phyloP scores from a whole-genome alignment of 2,797 vertebrate species.

The Argyrosomus regius region DNA sequence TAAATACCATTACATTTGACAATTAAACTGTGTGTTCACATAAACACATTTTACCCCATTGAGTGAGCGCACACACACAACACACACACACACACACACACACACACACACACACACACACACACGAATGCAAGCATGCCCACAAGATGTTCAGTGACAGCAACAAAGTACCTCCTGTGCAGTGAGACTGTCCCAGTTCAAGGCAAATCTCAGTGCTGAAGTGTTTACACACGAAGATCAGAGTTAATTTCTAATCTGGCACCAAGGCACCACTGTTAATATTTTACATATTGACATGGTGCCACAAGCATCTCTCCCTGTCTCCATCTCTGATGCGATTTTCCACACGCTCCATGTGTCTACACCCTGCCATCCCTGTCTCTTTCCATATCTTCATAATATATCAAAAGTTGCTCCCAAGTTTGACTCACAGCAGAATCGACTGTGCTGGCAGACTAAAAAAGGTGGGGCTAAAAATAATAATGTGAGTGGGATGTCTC shows the following conservation, averaged over 20 bases:
- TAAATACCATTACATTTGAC: not conserved
- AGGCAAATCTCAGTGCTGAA: constrained; percentile 40
- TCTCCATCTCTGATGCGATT: constrained; percentile 12
- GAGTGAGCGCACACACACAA: not conserved
- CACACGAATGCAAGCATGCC: constrained; percentile 23
- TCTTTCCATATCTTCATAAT: constrained; percentile 16
- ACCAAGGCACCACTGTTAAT: constrained; percentile 39
- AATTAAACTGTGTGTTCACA: not conserved
- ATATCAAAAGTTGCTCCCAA: constrained; percentile 8
- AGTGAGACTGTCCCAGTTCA: constrained; percentile 34
- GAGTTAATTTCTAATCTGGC: constrained; percentile 43
- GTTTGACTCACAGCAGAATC: constrained; percentile 35
- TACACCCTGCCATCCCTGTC: constrained; percentile 2
- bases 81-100: not conserved
- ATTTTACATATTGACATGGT: constrained; percentile 36
- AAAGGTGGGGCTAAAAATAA: constrained; percentile 25
- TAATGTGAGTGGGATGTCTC: not conserved
- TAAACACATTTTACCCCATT: not conserved
- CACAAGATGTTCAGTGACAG: constrained; percentile 37
- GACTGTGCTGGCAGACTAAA: constrained; percentile 1
- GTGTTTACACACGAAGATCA: constrained; percentile 52
- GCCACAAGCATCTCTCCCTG: constrained; percentile 25
- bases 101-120: not conserved
- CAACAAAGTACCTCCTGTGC: constrained; percentile 33
- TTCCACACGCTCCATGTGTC: constrained; percentile 14